Conservation (phyloP, 2,888 invertebrate species). For the Coelinius sp. region DNA sequence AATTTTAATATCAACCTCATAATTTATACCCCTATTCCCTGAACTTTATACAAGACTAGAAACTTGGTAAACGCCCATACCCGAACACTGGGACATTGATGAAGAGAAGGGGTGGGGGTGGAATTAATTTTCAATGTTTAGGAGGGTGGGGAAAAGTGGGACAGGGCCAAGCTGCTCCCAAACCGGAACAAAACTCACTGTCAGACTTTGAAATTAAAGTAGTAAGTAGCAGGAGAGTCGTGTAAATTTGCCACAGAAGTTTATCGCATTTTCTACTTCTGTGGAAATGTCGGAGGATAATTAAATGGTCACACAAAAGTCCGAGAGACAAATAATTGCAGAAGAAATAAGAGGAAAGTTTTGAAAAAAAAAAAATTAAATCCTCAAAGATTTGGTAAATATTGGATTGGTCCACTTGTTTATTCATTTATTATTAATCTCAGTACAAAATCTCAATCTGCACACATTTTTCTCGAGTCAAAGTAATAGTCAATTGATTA, state of each 20-base stretch:
- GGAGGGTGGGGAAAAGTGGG: slow-evolving; percentile 10
- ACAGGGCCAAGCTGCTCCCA: slow-evolving; percentile 20
- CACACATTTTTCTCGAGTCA: too few species aligned
- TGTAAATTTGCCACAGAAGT: slow-evolving; percentile 29
- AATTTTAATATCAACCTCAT: too few species aligned
- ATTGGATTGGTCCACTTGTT: background rate
- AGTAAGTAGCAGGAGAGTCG: slow-evolving; percentile 22
- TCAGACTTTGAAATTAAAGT: slow-evolving; percentile 41
- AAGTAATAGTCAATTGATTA: too few species aligned
- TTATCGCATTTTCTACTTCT: slow-evolving; percentile 6
- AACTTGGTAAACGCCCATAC: slow-evolving; percentile 21
- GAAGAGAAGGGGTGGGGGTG: slow-evolving; percentile 18
- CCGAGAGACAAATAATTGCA: background rate
- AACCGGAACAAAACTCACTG: slow-evolving; percentile 28
- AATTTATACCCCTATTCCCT: background rate
- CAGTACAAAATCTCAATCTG: background rate
- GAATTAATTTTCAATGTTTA: slow-evolving; percentile 48
- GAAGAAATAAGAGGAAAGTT: background rate
- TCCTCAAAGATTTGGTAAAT: too few species aligned
- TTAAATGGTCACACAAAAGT: slow-evolving; percentile 6
- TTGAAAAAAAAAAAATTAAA: too few species aligned
- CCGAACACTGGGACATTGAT: slow-evolving; percentile 18
- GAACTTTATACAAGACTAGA: slow-evolving; percentile 12
- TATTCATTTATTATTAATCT: background rate
- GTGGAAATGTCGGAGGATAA: slow-evolving; percentile 1